Base-by-base conservation (phyloP, 2,797 vertebrate species). In the Kryptolebias ocellatus region DNA sequence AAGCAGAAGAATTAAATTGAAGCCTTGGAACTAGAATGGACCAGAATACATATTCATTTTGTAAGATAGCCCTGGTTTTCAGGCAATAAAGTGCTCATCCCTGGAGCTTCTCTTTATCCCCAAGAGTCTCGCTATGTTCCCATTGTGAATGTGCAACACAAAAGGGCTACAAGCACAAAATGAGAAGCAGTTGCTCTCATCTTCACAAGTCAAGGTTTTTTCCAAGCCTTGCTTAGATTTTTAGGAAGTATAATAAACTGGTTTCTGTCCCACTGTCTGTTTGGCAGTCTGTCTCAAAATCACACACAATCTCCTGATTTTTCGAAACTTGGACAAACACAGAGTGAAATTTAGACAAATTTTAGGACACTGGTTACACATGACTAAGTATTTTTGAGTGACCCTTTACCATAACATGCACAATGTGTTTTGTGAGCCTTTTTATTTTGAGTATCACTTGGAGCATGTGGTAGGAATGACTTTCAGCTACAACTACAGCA, bases 71-170 rank as follows among this genome's bases (percentile, higher is more conserved):
- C 60, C 20, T 29, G 63, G 57, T 72, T 75, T 82, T 68, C 24
- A 60, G 67, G 54, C 53, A 69, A 78, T 79, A 51, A 66, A 77
- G 75, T 51, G 76, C 56, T 83, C 83, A 84, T 80, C 81, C 79
- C 75, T 67, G 59, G 37, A 72, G 76, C 65, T 57, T 69, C 66
- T 75, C 68, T 84, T 64, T 56, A 63, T 78, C 46, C 65, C 42
- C 61, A 34, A 55, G 65, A 82, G 70, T 67, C 61, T 74, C 49
- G 58, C 68, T 72, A 66, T 63, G 54, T 55, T 73, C 74, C 42
- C 27, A 31, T 65, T 72, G 67, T 78, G 72, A 80, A 65, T 63
- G 57, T 49, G 51, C 63, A 42, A 45, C 58, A 78, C 73, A 76
- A 77, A 61, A 18, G 24, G 49, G 44, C 63, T 11, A 46, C 70